Percentiles rank a stretch among this genome's conserved stretches.
Conservation (phyloP, 1,140 invertebrate species). For the Drosophila chauvacae region DNA sequence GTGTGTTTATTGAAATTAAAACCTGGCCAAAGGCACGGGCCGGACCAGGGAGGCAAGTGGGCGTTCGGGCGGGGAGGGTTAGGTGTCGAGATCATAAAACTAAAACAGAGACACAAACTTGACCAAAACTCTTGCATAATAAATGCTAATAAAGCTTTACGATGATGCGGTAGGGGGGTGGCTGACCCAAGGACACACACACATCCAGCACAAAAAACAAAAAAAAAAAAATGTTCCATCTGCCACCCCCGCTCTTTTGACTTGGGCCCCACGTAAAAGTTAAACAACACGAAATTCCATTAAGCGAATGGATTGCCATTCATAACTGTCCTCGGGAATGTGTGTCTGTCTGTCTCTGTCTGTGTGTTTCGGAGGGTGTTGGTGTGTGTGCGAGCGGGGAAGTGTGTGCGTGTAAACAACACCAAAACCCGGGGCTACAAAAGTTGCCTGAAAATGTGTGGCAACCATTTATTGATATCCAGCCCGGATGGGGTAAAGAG, state of each 20-base stretch:
- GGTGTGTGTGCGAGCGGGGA: not conserved
- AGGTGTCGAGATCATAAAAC: conserved; percentile 72
- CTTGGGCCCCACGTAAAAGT: conserved; percentile 57
- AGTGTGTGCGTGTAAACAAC: conserved; percentile 21
- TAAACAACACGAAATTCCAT: conserved; percentile 81
- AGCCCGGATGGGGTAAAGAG: not conserved
- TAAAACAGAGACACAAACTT: conserved; percentile 52
- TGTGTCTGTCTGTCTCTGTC: conserved; percentile 14
- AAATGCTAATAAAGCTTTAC: conserved; percentile 82
- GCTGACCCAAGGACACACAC: conserved; percentile 39
- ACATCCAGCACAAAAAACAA: conserved; percentile 2
- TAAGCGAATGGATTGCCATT: conserved; percentile 82
- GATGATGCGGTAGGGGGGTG: conserved; percentile 37
- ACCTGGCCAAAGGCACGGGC: conserved; percentile 24
- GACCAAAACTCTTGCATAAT: conserved; percentile 70
- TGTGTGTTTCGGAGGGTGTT: not conserved
- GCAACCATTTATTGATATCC: conserved; percentile 46
- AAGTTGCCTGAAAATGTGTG: conserved; percentile 38
- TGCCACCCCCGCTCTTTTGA: not conserved
- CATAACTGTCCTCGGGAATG: conserved; percentile 71
- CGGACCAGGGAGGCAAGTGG: not conserved
- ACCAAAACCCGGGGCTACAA: conserved; percentile 34
- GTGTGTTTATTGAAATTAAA: conserved; percentile 73
- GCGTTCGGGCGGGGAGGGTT: not conserved
- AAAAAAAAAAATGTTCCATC: conserved; percentile 10